These are phyloP conservation scores for Tipula lateralis DNA, from an alignment of 2,888 invertebrate genomes.

Conservation along the genomic window DNA sequence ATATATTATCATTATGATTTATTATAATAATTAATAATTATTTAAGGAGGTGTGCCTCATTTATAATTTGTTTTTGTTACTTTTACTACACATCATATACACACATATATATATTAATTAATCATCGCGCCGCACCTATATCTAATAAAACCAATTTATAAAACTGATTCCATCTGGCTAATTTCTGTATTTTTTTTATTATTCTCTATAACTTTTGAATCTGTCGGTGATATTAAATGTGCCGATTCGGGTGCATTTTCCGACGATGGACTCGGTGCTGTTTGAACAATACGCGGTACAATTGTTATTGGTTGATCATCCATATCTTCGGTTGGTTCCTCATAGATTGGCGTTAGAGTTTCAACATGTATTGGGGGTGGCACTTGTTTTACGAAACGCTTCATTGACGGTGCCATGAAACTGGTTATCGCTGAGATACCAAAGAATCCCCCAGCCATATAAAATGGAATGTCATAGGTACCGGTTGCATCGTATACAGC, in stretches of 20 bases:
- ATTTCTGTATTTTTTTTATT: constrained; percentile 51
- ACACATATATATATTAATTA: background rate
- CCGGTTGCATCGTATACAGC: constrained; percentile 83
- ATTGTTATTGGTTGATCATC: constrained; percentile 72
- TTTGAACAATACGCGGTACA: constrained; percentile 73
- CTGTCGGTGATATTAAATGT: constrained; percentile 20
- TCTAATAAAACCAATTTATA: constrained; percentile 29
- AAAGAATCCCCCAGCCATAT: constrained; percentile 86
- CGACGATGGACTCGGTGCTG: constrained; percentile 60
- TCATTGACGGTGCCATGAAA: constrained; percentile 72
- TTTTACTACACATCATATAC: constrained; percentile 14
- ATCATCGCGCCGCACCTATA: background rate
- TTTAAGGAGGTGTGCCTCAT: constrained; percentile 19
- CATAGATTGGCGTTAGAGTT: constrained; percentile 76
- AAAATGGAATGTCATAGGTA: constrained; percentile 85
- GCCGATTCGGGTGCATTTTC: constrained; percentile 32
- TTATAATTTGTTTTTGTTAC: background rate
- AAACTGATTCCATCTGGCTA: constrained; percentile 51
- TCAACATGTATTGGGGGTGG: constrained; percentile 61
- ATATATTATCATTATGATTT: background rate
- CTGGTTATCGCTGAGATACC: constrained; percentile 78
- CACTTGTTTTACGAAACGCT: constrained; percentile 50
- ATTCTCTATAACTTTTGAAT: constrained; percentile 24
- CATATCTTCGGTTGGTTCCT: constrained; percentile 73
- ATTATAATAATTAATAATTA: background rate